A percentile compares a stretch with the other conserved stretches of the same genome.
Conservation (phyloP, 2,888 invertebrate genomes). For the Odontomyia ornata region DNA sequence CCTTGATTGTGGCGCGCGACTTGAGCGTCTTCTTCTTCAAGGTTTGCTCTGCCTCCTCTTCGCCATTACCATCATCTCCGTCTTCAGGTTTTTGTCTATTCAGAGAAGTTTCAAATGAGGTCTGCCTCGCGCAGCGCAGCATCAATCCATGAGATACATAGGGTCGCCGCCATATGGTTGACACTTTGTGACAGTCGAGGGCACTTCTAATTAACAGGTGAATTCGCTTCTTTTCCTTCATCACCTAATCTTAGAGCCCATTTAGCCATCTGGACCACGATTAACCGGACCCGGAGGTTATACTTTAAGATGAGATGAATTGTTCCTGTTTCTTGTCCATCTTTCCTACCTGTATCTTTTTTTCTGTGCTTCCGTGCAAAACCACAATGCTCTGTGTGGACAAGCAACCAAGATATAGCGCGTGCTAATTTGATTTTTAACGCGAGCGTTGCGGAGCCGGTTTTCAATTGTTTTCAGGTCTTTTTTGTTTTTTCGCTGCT, state of each 20-base stretch:
- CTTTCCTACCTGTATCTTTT: background rate
- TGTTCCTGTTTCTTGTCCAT: background rate
- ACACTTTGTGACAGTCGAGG: conserved; percentile 30
- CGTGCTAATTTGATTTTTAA: conserved; percentile 44
- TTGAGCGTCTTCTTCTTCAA: background rate
- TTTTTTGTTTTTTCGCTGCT: background rate
- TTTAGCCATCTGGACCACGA: conserved; percentile 37
- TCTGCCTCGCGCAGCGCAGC: background rate
- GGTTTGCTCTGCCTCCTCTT: background rate
- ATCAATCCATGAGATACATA: background rate
- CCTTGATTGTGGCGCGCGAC: conserved; percentile 26
- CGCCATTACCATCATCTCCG: background rate
- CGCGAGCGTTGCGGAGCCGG: background rate
- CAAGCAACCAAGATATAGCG: conserved; percentile 17
- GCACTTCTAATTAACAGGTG: conserved; percentile 42
- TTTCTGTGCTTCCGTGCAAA: background rate
- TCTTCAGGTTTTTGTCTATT: background rate
- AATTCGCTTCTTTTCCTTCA: conserved; percentile 13
- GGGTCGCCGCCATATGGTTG: conserved; percentile 43
- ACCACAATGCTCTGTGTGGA: background rate
- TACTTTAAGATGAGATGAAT: background rate
- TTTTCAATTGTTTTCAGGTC: conserved; percentile 9
- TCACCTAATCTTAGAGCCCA: background rate
- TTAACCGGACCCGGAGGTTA: background rate
- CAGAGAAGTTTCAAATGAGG: background rate